Evolutionary conservation across 2,888 invertebrate species (phyloP).

Genomic region (Camptogramma bilineatum): DNA sequence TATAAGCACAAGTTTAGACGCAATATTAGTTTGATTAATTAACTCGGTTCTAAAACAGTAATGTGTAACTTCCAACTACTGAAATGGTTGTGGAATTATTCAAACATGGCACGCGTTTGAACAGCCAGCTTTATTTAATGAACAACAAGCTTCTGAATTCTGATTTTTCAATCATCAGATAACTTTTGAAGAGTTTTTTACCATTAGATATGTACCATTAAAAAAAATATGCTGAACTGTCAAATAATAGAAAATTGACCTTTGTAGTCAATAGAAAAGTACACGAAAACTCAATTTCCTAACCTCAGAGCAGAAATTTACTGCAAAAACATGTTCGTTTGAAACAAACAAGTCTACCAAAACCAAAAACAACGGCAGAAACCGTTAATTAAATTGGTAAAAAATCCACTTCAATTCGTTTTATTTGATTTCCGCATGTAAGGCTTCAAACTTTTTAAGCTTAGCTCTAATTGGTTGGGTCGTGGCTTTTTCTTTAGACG

Average conservation of each 20-base stretch:
- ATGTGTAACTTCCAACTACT: constrained; percentile 15
- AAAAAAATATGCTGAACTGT: too few relatives aligned
- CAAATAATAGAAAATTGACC: too few relatives aligned
- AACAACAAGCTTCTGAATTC: background rate
- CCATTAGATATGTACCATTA: too few relatives aligned
- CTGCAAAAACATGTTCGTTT: background rate
- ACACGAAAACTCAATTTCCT: background rate
- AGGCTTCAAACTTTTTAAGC: constrained; percentile 30
- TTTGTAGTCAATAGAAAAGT: background rate
- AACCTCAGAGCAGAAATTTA: background rate
- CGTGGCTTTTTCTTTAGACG: constrained; percentile 20
- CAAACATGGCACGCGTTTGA: background rate
- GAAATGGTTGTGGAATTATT: constrained; percentile 14
- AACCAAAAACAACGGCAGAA: constrained; percentile 8
- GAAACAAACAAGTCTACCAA: constrained; percentile 10
- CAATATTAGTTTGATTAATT: constrained; percentile 31
- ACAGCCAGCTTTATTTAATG: background rate
- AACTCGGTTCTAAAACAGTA: constrained; percentile 16
- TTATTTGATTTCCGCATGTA: constrained; percentile 23
- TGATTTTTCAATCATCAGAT: too few relatives aligned
- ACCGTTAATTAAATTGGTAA: constrained; percentile 31
- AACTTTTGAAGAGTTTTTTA: too few relatives aligned
- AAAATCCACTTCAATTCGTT: constrained; percentile 21
- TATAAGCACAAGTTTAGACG: constrained; percentile 21
- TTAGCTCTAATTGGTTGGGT: constrained; percentile 33